These are phyloP conservation scores for Amphiduros pacificus DNA, from an alignment of 2,888 invertebrate genomes.

Conservation along the genomic window DNA sequence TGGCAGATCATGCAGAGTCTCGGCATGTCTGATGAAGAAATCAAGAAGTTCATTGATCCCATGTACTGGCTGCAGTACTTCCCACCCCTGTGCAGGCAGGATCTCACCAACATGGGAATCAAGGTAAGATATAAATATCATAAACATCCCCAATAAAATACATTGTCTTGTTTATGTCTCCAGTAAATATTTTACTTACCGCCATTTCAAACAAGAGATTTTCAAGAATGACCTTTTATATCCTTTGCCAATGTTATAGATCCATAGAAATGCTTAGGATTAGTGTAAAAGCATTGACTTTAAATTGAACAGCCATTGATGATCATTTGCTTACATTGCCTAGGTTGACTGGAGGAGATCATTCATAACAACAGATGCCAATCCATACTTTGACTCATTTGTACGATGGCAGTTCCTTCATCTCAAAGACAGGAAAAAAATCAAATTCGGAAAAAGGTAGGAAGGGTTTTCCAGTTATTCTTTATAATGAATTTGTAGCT, in stretches of 20 bases:
- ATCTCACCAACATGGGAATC: conserved; percentile 85
- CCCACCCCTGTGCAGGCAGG: conserved; percentile 84
- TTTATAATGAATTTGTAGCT: too few species aligned
- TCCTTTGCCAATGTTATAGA: too few species aligned
- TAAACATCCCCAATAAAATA: too few species aligned
- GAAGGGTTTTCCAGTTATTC: too few species aligned
- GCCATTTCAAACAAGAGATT: too few species aligned
- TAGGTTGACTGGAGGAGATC: conserved; percentile 96
- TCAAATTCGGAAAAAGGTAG: conserved; percentile 90
- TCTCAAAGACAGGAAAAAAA: conserved; percentile 82
- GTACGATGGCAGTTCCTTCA: conserved; percentile 94
- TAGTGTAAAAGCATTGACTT: too few species aligned
- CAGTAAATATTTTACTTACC: too few species aligned
- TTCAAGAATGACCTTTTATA: too few species aligned
- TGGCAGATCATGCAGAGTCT: conserved; percentile 98
- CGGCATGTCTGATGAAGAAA: conserved; percentile 88
- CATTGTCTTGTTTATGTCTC: too few species aligned
- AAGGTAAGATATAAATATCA: too few species aligned
- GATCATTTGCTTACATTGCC: conserved; percentile 66
- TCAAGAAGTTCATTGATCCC: conserved; percentile 85
- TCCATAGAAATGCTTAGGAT: too few species aligned
- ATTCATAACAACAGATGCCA: conserved; percentile 98
- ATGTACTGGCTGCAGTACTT: conserved; percentile 96
- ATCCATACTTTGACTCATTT: conserved; percentile 97
- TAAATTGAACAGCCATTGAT: too few species aligned